phyloP scores from a whole-genome alignment of 2,888 invertebrate species.

The Balanococcus diminutus region DNA sequence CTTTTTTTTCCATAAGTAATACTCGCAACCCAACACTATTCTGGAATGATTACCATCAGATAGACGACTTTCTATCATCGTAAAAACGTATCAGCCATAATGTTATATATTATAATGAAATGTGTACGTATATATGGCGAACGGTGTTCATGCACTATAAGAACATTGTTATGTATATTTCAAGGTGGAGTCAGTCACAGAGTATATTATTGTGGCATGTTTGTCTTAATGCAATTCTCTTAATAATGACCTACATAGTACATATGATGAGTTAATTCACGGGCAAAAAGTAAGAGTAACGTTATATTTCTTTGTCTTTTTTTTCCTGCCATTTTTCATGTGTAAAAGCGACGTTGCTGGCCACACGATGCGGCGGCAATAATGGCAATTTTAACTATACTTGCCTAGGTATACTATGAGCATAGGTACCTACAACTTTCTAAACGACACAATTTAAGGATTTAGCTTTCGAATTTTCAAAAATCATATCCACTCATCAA shows the following conservation, averaged over 20 bases:
- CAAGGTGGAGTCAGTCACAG: conserved; percentile 39
- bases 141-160: not conserved
- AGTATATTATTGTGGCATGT: conserved; percentile 38
- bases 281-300: conserved; percentile 51
- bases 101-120: conserved; percentile 51
- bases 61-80: conserved; percentile 46
- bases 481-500: conserved; percentile 17
- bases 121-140: not conserved
- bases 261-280: conserved; percentile 46
- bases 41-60: conserved; percentile 46
- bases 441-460: conserved; percentile 35
- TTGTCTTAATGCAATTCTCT: conserved; percentile 47
- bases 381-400: conserved; percentile 32
- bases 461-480: conserved; percentile 38
- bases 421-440: not conserved
- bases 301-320: conserved; percentile 40
- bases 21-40: too few relatives aligned
- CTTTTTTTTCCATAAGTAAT: too few relatives aligned
- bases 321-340: conserved; percentile 33
- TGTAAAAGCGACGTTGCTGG: not conserved
- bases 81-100: conserved; percentile 39
- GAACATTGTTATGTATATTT: conserved; percentile 50
- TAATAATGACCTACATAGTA: conserved; percentile 51
- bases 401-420: not conserved
- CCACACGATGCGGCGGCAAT: not conserved